Conservation (phyloP, 1,140 invertebrate species). For the Trypoxylus dichotomus region DNA sequence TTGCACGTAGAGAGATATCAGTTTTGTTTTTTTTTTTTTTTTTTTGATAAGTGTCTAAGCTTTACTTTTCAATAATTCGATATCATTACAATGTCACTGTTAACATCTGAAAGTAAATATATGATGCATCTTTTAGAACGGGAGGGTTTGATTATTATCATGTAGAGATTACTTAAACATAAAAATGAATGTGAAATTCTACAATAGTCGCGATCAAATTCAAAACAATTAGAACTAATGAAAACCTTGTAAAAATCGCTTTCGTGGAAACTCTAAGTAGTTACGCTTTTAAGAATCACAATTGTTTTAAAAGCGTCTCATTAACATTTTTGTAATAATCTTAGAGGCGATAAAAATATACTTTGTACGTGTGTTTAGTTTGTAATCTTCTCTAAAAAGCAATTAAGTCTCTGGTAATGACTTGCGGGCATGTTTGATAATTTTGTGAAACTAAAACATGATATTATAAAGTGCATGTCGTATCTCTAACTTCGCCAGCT, state of each 20-base stretch:
- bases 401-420: background rate
- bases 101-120: no score
- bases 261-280: no score
- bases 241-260: no score
- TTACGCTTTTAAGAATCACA: no score
- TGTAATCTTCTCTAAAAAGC: slow-evolving; percentile 19
- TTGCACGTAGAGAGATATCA: background rate
- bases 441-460: slow-evolving; percentile 10
- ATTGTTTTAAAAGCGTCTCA: background rate
- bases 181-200: no score
- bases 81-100: background rate
- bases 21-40: background rate
- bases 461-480: background rate
- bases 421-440: background rate
- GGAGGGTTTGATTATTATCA: no score
- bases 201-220: no score
- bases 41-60: background rate
- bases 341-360: background rate
- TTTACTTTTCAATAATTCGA: background rate
- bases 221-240: no score
- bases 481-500: background rate
- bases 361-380: background rate
- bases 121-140: no score
- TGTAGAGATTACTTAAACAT: no score
- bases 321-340: slow-evolving; percentile 10